A percentile compares a stretch with the other conserved stretches of the same genome.
These are phyloP conservation scores for Petrolisthes manimaculis DNA, from an alignment of 2,888 invertebrate genomes.

Conservation along the genomic window DNA sequence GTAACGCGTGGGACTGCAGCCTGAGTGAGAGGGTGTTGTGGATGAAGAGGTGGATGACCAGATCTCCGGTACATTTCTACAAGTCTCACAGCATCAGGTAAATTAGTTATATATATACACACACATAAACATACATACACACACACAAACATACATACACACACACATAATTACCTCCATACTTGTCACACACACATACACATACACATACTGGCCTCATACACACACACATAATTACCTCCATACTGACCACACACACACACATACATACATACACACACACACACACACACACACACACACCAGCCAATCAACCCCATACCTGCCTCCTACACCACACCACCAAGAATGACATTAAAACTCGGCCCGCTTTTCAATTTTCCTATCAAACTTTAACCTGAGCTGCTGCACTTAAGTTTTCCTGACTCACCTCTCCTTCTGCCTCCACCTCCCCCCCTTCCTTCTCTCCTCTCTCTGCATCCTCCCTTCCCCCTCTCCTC, in stretches of 20 bases:
- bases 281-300: background rate
- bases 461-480: background rate
- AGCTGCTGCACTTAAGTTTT: background rate
- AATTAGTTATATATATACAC: background rate
- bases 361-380: conserved; percentile 1
- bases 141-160: background rate
- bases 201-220: background rate
- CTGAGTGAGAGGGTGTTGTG: conserved; percentile 28
- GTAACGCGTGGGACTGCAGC: conserved; percentile 56
- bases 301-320: background rate
- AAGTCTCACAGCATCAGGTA: conserved; percentile 52
- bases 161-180: background rate
- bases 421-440: background rate
- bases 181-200: no score
- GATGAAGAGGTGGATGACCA: conserved; percentile 51
- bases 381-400: background rate
- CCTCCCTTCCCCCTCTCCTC: background rate
- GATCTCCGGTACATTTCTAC: conserved; percentile 53
- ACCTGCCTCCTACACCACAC: background rate
- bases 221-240: no score
- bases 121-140: background rate
- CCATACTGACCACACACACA: no score
- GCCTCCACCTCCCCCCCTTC: background rate
- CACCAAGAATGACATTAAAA: background rate
- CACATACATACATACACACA: background rate